Evolutionary conservation across 1,140 invertebrate genomes (phyloP).

Genomic region (Drosophila seguyi): DNA sequence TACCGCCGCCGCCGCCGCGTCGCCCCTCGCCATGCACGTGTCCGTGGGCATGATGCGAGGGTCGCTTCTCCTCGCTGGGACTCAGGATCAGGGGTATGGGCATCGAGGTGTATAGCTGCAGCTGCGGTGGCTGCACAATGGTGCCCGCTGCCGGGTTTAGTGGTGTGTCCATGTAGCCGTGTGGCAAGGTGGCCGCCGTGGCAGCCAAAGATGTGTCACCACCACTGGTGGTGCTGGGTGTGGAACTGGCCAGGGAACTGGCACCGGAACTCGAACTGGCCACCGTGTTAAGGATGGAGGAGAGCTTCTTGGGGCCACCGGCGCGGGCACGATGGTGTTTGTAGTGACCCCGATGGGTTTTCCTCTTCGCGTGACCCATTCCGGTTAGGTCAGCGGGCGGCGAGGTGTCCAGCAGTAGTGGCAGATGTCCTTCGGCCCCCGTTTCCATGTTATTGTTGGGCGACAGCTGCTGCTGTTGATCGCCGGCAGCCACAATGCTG

Average conservation of each 20-base stretch:
- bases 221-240: slow-evolving; percentile 26
- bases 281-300: slow-evolving; percentile 6
- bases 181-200: slow-evolving; percentile 43
- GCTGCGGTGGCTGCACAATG: slow-evolving; percentile 68
- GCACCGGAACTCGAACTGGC: background rate
- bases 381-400: slow-evolving; percentile 49
- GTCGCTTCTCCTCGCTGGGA: slow-evolving; percentile 77
- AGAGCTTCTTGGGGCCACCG: slow-evolving; percentile 46
- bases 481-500: background rate
- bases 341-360: slow-evolving; percentile 75
- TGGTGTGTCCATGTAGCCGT: slow-evolving; percentile 73
- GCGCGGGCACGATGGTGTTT: slow-evolving; percentile 66
- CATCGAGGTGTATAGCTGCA: slow-evolving; percentile 78
- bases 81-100: slow-evolving; percentile 80
- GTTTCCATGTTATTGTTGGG: slow-evolving; percentile 17
- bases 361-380: slow-evolving; percentile 62
- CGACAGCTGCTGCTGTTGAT: background rate
- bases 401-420: slow-evolving; percentile 64
- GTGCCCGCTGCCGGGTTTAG: slow-evolving; percentile 71
- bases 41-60: slow-evolving; percentile 61
- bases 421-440: slow-evolving; percentile 41
- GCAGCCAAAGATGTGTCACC: slow-evolving; percentile 25
- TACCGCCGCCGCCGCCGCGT: slow-evolving; percentile 34
- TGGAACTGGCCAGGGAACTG: slow-evolving; percentile 26
- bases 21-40: slow-evolving; percentile 66